These are phyloP conservation scores for Lamprotornis superbus DNA, from an alignment of 2,113 vertebrate genomes.

Conservation along the genomic window DNA sequence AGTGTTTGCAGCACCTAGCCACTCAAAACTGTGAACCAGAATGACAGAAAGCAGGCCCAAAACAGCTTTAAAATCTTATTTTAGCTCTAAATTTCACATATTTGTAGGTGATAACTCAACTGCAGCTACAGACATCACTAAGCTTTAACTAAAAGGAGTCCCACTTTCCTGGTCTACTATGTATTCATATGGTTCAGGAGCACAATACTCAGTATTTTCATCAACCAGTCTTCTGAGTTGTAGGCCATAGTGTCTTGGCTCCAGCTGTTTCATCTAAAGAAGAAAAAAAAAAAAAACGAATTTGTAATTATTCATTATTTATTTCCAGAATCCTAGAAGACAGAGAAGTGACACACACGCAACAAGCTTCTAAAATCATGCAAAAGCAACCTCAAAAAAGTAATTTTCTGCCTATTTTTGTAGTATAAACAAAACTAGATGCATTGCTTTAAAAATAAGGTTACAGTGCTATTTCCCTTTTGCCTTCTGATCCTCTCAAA, in stretches of 20 bases:
- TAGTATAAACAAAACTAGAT: not conserved
- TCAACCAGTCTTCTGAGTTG: conserved; percentile 74
- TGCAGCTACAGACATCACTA: not conserved
- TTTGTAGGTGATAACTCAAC: not conserved
- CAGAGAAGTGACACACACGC: not conserved
- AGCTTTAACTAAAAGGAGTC: not conserved
- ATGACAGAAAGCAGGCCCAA: not conserved
- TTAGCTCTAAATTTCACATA: not conserved
- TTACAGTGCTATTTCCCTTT: not conserved
- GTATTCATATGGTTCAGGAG: conserved; percentile 71
- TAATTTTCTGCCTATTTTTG: not conserved
- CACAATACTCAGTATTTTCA: conserved; percentile 67
- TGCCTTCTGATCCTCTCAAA: not conserved
- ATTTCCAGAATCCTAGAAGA: not conserved
- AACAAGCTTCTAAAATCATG: not conserved
- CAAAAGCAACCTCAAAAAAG: not conserved
- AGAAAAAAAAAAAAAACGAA: not conserved
- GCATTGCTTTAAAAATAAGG: not conserved
- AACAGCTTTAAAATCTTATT: not conserved
- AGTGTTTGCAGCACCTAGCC: not conserved
- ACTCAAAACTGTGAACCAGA: not conserved
- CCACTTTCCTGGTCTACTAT: conserved; percentile 81
- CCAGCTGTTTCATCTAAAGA: conserved; percentile 84
- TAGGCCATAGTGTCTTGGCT: conserved; percentile 78
- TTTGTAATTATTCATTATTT: not conserved